Conservation (phyloP, 2,113 vertebrate genomes). For the Edolisoma coerulescens region DNA sequence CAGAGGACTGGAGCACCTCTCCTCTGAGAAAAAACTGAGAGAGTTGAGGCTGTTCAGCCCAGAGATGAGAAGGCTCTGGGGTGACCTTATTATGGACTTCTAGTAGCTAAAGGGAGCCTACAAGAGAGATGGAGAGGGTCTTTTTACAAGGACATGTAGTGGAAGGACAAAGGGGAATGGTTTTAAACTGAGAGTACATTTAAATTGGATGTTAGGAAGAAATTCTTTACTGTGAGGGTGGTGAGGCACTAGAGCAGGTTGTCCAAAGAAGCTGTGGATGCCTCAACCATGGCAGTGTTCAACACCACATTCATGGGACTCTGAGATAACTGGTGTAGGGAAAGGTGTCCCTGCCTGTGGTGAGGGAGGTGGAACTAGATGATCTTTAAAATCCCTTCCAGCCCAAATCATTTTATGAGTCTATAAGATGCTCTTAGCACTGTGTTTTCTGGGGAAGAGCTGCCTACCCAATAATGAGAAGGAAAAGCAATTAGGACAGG, state of each 20-base stretch:
- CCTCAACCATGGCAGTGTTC: rapidly evolving
- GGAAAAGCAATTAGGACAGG: background rate
- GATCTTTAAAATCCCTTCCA: background rate
- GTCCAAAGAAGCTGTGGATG: background rate
- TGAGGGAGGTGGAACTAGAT: background rate
- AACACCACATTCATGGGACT: background rate
- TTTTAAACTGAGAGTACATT: background rate
- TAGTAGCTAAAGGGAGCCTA: background rate
- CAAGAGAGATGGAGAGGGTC: background rate
- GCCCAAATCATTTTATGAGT: background rate
- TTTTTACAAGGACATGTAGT: background rate
- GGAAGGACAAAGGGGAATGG: background rate
- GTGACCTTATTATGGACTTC: background rate
- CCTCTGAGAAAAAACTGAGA: background rate
- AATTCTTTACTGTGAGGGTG: background rate
- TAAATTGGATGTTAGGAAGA: background rate
- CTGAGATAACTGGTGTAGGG: background rate
- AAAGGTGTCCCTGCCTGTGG: background rate
- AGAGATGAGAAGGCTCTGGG: background rate
- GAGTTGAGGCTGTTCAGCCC: background rate
- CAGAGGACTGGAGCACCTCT: background rate
- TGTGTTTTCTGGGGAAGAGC: background rate
- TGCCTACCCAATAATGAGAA: background rate
- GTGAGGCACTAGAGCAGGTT: background rate
- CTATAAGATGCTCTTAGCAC: background rate